Percentiles rank a stretch among this genome's conserved stretches.
Conservation (phyloP, 2,888 invertebrate species). For the Drosophila buzzatii region DNA sequence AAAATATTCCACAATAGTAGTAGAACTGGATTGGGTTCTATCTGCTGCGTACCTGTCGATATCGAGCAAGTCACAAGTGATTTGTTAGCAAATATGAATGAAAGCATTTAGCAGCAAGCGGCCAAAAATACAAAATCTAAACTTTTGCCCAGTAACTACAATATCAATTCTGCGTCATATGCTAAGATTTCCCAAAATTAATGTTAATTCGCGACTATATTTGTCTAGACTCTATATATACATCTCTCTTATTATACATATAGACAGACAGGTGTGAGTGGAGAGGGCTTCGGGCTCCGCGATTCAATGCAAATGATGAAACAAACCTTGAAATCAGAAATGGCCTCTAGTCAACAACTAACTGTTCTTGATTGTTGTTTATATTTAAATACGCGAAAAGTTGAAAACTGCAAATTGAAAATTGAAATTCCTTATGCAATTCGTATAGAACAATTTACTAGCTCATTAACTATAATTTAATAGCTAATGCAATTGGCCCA, state of each 20-base stretch:
- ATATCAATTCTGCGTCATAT: conserved; percentile 45
- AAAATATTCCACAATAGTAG: conserved; percentile 36
- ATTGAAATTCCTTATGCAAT: conserved; percentile 45
- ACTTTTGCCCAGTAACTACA: conserved; percentile 24
- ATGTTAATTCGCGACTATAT: conserved; percentile 56
- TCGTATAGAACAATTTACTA: conserved; percentile 34
- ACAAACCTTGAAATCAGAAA: conserved; percentile 51
- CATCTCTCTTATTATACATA: conserved; percentile 8
- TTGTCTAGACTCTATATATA: conserved; percentile 49
- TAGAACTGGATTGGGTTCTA: conserved; percentile 1
- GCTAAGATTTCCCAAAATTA: conserved; percentile 59
- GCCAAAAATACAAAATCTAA: conserved; percentile 52
- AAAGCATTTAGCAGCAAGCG: conserved; percentile 70
- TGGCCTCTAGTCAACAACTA: conserved; percentile 23
- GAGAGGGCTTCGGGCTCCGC: conserved; percentile 5
- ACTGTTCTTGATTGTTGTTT: conserved; percentile 32
- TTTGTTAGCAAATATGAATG: conserved; percentile 61
- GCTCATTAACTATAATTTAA: conserved; percentile 65
- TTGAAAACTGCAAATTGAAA: neutral
- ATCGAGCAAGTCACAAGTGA: conserved; percentile 55
- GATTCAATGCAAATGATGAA: conserved; percentile 71
- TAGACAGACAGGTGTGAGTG: neutral
- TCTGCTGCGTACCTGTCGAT: conserved; percentile 14
- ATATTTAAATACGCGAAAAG: conserved; percentile 39
- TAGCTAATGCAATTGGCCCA: conserved; percentile 31